Evolutionary conservation across 2,888 invertebrate genomes (phyloP), one percentile per base, ranked within the genome.

Genomic region (Agrochola lota): DNA sequence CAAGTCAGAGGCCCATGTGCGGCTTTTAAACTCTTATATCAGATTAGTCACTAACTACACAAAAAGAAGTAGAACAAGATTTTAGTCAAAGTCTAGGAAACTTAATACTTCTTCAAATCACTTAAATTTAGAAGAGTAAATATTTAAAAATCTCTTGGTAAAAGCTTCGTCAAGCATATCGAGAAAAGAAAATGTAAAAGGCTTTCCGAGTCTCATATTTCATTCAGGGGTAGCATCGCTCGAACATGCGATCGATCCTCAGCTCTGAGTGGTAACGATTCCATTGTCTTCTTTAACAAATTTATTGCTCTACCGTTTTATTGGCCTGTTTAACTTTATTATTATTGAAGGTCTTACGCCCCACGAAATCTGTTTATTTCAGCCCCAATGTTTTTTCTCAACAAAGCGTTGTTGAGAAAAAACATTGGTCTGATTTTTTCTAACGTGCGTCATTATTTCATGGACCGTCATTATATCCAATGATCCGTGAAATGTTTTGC

Each of bases 131-230:
- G 30, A n/a, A 63, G 4, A 63, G n/a, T 70, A 74, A 63, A 81
- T 55, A 49, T 59, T 20, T 30, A 62, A 67, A 79, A 75, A 20
- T 15, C 20, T 40, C 40, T 30, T 67, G n/a, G 60, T 63, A 77
- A 77, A 78, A 69, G 64, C 71, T 59, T 71, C 20, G 80, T 72
- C 12, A 73, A 79, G 63, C 43, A 77, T 70, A 80, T 73, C 71
- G 6, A 64, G 71, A 11, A 73, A 80, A 84, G 83, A 82, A 85
- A 87, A 83, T 84, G 77, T 87, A 88, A 88, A 88, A 88, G 82
- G 77, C 70, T 88, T 88, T 83, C 71, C 68, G 49, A 81, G 80
- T 85, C 81, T 88, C 80, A 88, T 88, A 86, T 88, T 88, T 88
- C 88, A 88, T 88, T 88, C 80, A 86, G 40, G 35, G 73, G 71